phyloP scores from a whole-genome alignment of 92 coral and sea anemone species.

The Micromussa lordhowensis region DNA sequence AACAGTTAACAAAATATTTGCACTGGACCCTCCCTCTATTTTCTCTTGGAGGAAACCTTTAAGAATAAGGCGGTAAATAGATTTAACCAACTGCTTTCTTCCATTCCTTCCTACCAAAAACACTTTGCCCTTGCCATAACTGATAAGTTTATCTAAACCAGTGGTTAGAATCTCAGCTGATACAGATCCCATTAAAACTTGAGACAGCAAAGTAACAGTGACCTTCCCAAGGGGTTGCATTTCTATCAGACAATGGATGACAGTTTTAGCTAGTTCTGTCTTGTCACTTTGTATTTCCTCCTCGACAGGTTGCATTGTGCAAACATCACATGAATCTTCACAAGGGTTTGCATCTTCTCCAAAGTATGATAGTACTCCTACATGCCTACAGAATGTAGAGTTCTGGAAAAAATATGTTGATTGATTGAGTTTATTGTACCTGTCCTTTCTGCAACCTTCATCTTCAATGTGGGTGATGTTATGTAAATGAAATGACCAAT shows the following conservation, averaged over 20 bases:
- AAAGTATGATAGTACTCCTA: neutral
- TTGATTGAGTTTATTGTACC: neutral
- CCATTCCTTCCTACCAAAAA: conserved; percentile 33
- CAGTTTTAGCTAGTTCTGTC: conserved; percentile 37
- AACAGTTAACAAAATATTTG: too few species aligned
- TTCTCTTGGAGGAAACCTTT: too few species aligned
- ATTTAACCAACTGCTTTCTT: neutral
- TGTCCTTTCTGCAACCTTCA: too few species aligned
- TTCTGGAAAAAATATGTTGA: too few species aligned
- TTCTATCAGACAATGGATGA: conserved; percentile 33
- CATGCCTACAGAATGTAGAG: neutral
- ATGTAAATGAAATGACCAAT: too few species aligned
- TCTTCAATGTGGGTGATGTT: too few species aligned
- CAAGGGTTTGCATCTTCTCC: conserved; percentile 46
- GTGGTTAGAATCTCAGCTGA: conserved; percentile 50
- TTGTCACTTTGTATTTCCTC: conserved; percentile 35
- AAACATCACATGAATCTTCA: conserved; percentile 37
- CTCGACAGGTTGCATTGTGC: conserved; percentile 26
- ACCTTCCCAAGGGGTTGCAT: conserved; percentile 42
- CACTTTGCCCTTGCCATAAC: conserved; percentile 41
- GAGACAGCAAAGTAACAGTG: conserved; percentile 48
- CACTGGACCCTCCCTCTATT: too few species aligned
- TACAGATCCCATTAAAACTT: conserved; percentile 52
- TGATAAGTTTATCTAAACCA: conserved; percentile 40
- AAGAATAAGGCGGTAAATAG: neutral